Evolutionary conservation across 2,113 vertebrate genomes (phyloP).

Genomic region (Lagopus leucura): DNA sequence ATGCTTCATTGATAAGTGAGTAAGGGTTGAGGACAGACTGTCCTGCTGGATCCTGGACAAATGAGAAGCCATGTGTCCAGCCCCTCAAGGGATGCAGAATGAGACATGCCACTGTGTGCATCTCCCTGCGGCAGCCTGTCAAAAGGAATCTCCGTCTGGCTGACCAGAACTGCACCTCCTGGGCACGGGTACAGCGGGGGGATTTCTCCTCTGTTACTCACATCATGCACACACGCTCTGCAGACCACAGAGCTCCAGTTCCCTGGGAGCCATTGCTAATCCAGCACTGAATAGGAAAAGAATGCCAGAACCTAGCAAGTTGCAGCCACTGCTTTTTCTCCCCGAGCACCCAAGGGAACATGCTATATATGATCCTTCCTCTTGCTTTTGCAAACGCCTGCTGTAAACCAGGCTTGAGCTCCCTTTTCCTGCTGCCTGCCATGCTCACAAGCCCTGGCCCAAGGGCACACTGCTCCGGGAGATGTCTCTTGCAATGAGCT

Average conservation of each 20-base stretch:
- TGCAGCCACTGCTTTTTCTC: not conserved
- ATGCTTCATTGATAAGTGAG: not conserved
- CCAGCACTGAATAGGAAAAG: not conserved
- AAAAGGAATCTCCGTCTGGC: slow-evolving; percentile 52
- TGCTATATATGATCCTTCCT: fast-evolving
- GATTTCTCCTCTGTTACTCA: slow-evolving; percentile 16
- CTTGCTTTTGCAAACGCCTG: not conserved
- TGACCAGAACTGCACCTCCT: slow-evolving; percentile 3
- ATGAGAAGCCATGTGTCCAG: slow-evolving; percentile 19
- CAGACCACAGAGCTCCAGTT: not conserved
- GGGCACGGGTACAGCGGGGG: not conserved
- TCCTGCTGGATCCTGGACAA: slow-evolving; percentile 47
- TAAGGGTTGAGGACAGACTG: slow-evolving; percentile 38
- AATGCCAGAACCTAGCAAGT: not conserved
- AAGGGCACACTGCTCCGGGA: not conserved
- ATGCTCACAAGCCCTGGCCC: not conserved
- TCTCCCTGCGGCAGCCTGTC: slow-evolving; percentile 56
- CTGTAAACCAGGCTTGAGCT: not conserved
- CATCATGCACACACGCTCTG: not conserved
- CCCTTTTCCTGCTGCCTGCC: not conserved
- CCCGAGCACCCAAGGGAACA: not conserved
- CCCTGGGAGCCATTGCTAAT: not conserved
- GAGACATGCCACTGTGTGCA: not conserved
- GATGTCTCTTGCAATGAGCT: not conserved
- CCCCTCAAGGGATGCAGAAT: slow-evolving; percentile 2